Percentiles rank a stretch among this genome's conserved stretches.
Evolutionary conservation across 1,140 invertebrate species (phyloP).

Genomic region (Heliconius hermathena): DNA sequence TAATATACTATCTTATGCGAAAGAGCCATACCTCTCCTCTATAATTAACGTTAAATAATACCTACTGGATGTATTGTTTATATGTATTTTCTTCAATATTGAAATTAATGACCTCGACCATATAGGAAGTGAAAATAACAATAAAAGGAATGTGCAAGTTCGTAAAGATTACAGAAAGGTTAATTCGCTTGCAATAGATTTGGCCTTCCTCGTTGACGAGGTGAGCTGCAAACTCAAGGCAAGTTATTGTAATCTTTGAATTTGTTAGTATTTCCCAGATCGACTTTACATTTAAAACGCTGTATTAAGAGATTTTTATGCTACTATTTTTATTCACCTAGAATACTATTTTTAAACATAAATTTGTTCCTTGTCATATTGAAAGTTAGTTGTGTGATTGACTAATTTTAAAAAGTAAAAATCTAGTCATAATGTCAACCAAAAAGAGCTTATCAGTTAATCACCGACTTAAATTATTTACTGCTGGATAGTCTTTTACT

Average conservation of each 20-base stretch:
- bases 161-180: constrained; percentile 59
- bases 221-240: constrained; percentile 55
- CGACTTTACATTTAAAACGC: background rate
- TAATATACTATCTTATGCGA: constrained; percentile 25
- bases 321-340: too few species aligned
- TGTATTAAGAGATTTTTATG: background rate
- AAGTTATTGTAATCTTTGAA: constrained; percentile 28
- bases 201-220: constrained; percentile 67
- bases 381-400: background rate
- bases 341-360: background rate
- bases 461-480: too few species aligned
- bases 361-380: background rate
- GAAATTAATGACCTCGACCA: background rate
- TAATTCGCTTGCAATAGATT: constrained; percentile 63
- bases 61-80: background rate
- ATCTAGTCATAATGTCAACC: background rate
- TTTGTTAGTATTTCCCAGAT: constrained; percentile 33
- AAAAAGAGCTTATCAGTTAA: too few species aligned
- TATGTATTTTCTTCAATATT: constrained; percentile 26
- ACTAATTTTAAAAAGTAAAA: background rate
- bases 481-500: too few species aligned
- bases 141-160: constrained; percentile 45
- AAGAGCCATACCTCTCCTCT: background rate
- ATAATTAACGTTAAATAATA: constrained; percentile 18
- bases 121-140: constrained; percentile 34